Conservation (phyloP, 1,140 invertebrate species). For the Cotesia glomerata region DNA sequence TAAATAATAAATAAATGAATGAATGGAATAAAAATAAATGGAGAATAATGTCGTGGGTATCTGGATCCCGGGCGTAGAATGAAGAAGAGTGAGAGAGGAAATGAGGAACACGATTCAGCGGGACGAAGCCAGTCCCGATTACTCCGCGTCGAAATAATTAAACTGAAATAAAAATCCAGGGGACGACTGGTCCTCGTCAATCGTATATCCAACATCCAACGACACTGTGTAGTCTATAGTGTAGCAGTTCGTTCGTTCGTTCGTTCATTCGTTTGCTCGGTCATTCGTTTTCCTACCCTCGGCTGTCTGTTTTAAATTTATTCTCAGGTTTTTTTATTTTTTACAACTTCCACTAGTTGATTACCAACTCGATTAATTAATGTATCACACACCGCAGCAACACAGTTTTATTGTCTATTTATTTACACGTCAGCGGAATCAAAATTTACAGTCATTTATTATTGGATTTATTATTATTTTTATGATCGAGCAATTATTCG, state of each 20-base stretch:
- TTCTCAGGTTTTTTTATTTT: conserved; percentile 18
- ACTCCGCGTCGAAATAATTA: conserved; percentile 48
- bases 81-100: not conserved
- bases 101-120: conserved; percentile 28
- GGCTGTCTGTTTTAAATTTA: conserved; percentile 14
- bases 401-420: not conserved
- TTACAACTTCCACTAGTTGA: not conserved
- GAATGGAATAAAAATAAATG: not conserved
- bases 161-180: conserved; percentile 50
- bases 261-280: not conserved
- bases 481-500: too few species aligned
- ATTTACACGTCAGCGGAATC: not conserved
- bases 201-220: conserved; percentile 32
- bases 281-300: conserved; percentile 24
- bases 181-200: conserved; percentile 40
- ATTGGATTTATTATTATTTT: not conserved
- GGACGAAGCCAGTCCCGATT: conserved; percentile 38
- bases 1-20: not conserved
- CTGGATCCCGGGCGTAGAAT: not conserved
- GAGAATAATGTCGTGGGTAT: conserved; percentile 23
- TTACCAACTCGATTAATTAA: conserved; percentile 16
- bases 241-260: conserved; percentile 15
- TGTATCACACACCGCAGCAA: conserved; percentile 1
- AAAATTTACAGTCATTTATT: not conserved
- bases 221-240: conserved; percentile 33